Percentiles rank a stretch among this genome's conserved stretches.
These are phyloP conservation scores for Dasysyrphus tricinctus DNA, from an alignment of 2,888 invertebrate genomes.

Conservation along the genomic window DNA sequence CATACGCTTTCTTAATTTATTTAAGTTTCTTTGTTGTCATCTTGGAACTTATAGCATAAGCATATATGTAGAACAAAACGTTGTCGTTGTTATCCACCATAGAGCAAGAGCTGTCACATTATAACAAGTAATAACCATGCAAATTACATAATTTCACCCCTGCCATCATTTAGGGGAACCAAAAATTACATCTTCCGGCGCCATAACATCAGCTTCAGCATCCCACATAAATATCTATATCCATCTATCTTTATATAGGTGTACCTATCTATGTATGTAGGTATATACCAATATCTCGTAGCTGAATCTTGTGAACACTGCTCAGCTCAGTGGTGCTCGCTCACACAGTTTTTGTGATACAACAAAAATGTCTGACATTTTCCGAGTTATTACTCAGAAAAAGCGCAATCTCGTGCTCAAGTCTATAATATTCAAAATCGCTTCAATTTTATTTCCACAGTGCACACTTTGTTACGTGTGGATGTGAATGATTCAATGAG, in stretches of 20 bases:
- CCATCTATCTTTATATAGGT: background rate
- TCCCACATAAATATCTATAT: background rate
- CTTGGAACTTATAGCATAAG: slow-evolving; percentile 1
- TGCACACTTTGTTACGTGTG: background rate
- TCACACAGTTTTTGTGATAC: background rate
- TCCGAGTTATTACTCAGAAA: slow-evolving; percentile 57
- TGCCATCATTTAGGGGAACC: slow-evolving; percentile 3
- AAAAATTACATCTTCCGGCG: slow-evolving; percentile 58
- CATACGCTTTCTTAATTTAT: slow-evolving; percentile 10
- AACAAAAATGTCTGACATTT: slow-evolving; percentile 54
- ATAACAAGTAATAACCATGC: slow-evolving; percentile 62
- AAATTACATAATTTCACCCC: slow-evolving; percentile 39
- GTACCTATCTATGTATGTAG: background rate
- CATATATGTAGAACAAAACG: slow-evolving; percentile 8
- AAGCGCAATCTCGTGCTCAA: slow-evolving; percentile 38
- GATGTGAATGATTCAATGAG: background rate
- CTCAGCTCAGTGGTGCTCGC: background rate
- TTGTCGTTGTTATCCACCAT: background rate
- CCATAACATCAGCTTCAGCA: slow-evolving; percentile 52
- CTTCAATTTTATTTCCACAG: slow-evolving; percentile 9
- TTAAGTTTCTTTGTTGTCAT: slow-evolving; percentile 21
- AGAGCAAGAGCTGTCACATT: slow-evolving; percentile 13
- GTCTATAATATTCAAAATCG: slow-evolving; percentile 26
- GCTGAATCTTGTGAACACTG: background rate
- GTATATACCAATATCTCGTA: background rate